Conservation (phyloP, 2,797 vertebrate genomes). For the Pipistrellus pipistrellus region DNA sequence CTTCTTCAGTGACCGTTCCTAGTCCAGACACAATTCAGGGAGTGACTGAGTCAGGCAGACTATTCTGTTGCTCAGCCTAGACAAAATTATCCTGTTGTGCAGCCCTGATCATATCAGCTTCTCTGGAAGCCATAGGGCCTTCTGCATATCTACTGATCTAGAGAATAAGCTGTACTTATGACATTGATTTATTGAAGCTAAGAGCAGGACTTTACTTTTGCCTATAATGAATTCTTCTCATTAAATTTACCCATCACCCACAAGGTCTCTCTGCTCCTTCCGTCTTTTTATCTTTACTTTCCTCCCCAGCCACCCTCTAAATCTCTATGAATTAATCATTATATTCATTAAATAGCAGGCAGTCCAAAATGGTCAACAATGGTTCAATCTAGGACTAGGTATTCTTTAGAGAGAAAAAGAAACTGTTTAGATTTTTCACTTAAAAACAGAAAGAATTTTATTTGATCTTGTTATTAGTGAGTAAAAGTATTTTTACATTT, state of each 20-base stretch:
- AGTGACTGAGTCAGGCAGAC: background rate
- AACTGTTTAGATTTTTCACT: slow-evolving; percentile 6
- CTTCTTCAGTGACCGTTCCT: background rate
- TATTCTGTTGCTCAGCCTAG: too few species aligned
- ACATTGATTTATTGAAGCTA: background rate
- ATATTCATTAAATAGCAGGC: background rate
- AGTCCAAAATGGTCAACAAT: background rate
- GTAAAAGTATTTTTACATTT: background rate
- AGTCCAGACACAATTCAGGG: background rate
- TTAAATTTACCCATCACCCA: background rate
- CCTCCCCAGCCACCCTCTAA: background rate
- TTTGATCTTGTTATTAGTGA: slow-evolving; percentile 34
- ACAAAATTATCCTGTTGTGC: background rate
- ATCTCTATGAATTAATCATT: background rate
- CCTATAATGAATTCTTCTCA: background rate
- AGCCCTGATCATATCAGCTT: background rate
- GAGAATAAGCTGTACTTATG: background rate
- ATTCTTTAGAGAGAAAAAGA: background rate
- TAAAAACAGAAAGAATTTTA: background rate
- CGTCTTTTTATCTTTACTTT: background rate
- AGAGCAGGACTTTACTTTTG: background rate
- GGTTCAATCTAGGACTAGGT: background rate
- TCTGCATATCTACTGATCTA: background rate
- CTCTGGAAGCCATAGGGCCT: background rate
- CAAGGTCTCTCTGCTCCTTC: background rate